Evolutionary conservation across 1,140 invertebrate genomes (phyloP), one percentile per base, ranked within the genome.

Genomic region (Drosophila repleta): DNA sequence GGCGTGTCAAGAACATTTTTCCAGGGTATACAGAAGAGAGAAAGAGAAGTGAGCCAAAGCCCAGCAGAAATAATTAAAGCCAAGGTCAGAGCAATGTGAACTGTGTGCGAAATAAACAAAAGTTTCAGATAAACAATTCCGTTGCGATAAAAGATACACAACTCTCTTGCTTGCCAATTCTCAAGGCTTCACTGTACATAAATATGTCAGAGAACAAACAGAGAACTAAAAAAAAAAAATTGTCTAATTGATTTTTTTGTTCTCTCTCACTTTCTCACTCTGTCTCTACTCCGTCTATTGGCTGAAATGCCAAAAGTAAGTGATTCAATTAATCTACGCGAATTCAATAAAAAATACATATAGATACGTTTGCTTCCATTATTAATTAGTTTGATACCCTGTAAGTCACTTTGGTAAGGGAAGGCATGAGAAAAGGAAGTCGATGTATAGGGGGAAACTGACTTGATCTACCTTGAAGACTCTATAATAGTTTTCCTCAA

Each of bases 311-410:
- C 49, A 73, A 73, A 66, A 67, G 49, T 17, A 43, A 43, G n/a
- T 57, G 35, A 68, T 65, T 67, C 62, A 65, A 82, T 75, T 70
- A 75, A 78, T 78, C 53, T 60, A 83, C 45, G 61, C 62, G 15
- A 62, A 45, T 74, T 65, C 60, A 71, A 74, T 70, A 63, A 66
- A 73, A 75, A 61, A n/a, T n/a, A n/a, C 24, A 57, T 43, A 72
- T 43, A 66, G 51, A 48, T 35, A 65, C 43, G 29, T 76, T 55
- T 51, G 68, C 57, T 62, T 69, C 80, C 70, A 72, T 67, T 68
- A 63, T 75, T 85, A 85, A 85, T 85, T 87, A 78, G 65, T 81
- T 71, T 60, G 60, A 81, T 81, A 61, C 75, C 61, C 67, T 73
- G 43, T 32, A 20, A 48, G 32, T 46, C 26, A 55, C 3, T 39